A percentile compares a stretch with the other conserved stretches of the same genome.
phyloP scores from a whole-genome alignment of 2,888 invertebrate species.

The Ceraclea dissimilis region DNA sequence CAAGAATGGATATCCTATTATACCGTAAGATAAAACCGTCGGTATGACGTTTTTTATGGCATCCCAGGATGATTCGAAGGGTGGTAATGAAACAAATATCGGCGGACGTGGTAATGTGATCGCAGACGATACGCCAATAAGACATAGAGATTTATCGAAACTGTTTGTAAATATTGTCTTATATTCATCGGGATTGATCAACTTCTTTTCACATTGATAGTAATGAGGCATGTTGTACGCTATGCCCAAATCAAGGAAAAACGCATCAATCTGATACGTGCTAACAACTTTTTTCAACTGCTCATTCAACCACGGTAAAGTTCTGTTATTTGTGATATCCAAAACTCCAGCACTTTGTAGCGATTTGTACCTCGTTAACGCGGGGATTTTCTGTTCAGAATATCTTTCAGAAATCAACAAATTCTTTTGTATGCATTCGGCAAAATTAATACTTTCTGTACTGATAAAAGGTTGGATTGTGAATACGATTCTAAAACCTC shows the following conservation, averaged over 20 bases:
- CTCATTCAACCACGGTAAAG: conserved; percentile 70
- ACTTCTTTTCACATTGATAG: conserved; percentile 65
- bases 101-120: conserved; percentile 75
- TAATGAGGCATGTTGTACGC: conserved; percentile 83
- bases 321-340: conserved; percentile 78
- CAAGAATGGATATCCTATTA: conserved; percentile 87
- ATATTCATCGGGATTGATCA: conserved; percentile 77
- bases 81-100: conserved; percentile 78
- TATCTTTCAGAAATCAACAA: conserved; percentile 74
- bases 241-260: conserved; percentile 74
- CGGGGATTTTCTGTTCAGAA: conserved; percentile 72
- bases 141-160: conserved; percentile 53
- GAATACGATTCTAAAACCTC: conserved; percentile 81
- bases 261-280: conserved; percentile 75
- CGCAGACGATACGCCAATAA: conserved; percentile 80
- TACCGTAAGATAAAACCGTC: conserved; percentile 77
- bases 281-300: conserved; percentile 64
- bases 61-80: conserved; percentile 83
- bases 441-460: conserved; percentile 76
- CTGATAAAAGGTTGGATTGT: conserved; percentile 88
- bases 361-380: conserved; percentile 74
- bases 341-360: conserved; percentile 74
- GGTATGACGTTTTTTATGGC: conserved; percentile 78
- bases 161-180: conserved; percentile 63
- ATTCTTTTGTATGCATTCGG: conserved; percentile 66